phyloP scores from a whole-genome alignment of 2,888 invertebrate genomes.

The Crepidodera aurea region DNA sequence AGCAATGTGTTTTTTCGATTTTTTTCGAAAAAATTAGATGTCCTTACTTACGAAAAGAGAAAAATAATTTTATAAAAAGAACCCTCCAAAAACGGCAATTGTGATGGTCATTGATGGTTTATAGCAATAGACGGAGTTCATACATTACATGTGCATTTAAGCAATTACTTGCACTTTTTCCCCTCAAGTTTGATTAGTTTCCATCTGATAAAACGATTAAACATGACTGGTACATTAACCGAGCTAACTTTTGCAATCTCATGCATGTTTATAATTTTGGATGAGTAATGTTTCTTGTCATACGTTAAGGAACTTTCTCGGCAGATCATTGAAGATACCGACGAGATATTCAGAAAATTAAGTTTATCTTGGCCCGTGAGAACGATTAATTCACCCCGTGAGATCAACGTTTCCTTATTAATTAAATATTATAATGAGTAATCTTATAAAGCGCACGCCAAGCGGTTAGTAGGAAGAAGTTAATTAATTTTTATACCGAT shows the following conservation, averaged over 20 bases:
- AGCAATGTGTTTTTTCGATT: no score
- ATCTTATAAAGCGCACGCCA: constrained; percentile 4
- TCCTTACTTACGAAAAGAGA: no score
- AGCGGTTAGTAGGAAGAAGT: neutral
- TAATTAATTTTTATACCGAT: constrained; percentile 3
- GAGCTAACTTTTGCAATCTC: constrained; percentile 45
- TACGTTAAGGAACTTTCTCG: constrained; percentile 30
- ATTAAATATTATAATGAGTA: constrained; percentile 20
- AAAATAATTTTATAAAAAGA: no score
- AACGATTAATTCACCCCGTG: constrained; percentile 26
- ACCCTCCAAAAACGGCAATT: no score
- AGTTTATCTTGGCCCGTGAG: constrained; percentile 29
- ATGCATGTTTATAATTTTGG: constrained; percentile 43
- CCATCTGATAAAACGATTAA: constrained; percentile 50
- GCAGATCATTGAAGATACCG: constrained; percentile 29
- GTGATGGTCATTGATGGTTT: neutral
- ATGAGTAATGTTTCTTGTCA: constrained; percentile 42
- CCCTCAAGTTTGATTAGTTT: constrained; percentile 48
- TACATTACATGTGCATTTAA: constrained; percentile 44
- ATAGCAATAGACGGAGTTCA: neutral
- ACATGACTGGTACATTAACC: constrained; percentile 47
- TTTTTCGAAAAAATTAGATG: no score
- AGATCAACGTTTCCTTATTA: constrained; percentile 20
- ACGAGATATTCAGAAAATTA: constrained; percentile 32
- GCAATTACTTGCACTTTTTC: constrained; percentile 57